These are phyloP conservation scores for Ctenicera cuprea DNA, from an alignment of 2,888 invertebrate genomes.

Conservation along the genomic window DNA sequence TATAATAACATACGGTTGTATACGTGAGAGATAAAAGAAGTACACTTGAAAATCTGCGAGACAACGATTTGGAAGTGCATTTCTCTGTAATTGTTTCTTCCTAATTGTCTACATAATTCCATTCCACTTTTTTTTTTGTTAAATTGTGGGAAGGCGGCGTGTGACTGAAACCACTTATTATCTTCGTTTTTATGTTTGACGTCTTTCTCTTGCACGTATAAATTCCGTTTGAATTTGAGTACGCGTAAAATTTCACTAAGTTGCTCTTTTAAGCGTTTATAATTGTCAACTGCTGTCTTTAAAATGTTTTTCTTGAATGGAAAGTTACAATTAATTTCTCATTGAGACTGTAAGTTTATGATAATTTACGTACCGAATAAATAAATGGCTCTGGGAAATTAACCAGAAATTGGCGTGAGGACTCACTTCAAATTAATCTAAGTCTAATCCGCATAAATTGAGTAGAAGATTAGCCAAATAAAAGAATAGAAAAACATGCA, in stretches of 20 bases:
- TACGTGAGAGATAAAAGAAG: neutral
- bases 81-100: slow-evolving; percentile 24
- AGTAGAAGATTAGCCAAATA: too few relatives aligned
- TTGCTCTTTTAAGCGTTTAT: neutral
- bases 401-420: too few relatives aligned
- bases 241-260: neutral
- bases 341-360: too few relatives aligned
- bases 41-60: neutral
- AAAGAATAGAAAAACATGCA: too few relatives aligned
- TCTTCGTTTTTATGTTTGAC: too few relatives aligned
- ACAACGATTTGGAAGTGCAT: slow-evolving; percentile 9
- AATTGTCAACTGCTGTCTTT: too few relatives aligned
- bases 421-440: too few relatives aligned
- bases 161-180: slow-evolving; percentile 15
- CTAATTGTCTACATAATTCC: slow-evolving; percentile 20
- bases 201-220: neutral
- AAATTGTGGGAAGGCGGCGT: slow-evolving; percentile 21
- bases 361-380: too few relatives aligned
- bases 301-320: too few relatives aligned
- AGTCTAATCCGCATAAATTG: too few relatives aligned
- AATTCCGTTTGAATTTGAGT: neutral
- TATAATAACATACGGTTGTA: neutral
- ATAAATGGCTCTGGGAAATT: too few relatives aligned
- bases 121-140: slow-evolving; percentile 4
- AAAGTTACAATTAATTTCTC: too few relatives aligned